These are phyloP conservation scores for Distichodus sexfasciatus DNA, from an alignment of 2,797 vertebrate species.

Conservation along the genomic window DNA sequence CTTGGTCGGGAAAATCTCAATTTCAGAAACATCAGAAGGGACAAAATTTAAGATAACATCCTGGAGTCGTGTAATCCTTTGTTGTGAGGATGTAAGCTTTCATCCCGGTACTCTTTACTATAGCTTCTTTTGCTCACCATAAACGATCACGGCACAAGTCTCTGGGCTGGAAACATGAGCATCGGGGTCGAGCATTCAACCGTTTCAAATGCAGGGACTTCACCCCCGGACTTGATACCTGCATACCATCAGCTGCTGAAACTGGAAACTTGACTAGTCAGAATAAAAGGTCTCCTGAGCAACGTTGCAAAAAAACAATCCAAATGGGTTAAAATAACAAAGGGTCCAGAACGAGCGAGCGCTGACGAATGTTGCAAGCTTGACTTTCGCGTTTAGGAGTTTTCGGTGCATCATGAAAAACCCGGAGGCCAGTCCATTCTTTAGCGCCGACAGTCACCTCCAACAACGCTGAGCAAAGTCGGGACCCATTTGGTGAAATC, in stretches of 20 bases:
- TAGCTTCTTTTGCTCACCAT: slow-evolving; percentile 3
- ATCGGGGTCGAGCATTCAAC: neutral
- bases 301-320: neutral
- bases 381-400: neutral
- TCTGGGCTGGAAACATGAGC: neutral
- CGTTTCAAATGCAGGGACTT: neutral
- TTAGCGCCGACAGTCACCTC: neutral
- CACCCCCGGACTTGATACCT: slow-evolving; percentile 10
- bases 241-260: slow-evolving; percentile 10
- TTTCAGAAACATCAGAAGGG: neutral
- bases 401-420: neutral
- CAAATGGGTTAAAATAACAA: slow-evolving; percentile 1
- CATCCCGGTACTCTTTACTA: neutral
- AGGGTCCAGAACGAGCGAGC: neutral
- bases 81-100: neutral
- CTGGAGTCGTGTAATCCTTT: neutral
- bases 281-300: slow-evolving; percentile 4
- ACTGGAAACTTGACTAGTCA: neutral
- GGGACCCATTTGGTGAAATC: slow-evolving; percentile 17
- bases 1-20: neutral
- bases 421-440: slow-evolving; percentile 1
- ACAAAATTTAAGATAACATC: neutral
- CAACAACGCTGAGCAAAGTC: neutral
- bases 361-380: neutral
- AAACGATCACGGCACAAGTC: slow-evolving; percentile 4